Evolutionary conservation across 1,140 invertebrate species (phyloP), one percentile per base, ranked within the genome.

Genomic region (Diachasma alloeum): DNA sequence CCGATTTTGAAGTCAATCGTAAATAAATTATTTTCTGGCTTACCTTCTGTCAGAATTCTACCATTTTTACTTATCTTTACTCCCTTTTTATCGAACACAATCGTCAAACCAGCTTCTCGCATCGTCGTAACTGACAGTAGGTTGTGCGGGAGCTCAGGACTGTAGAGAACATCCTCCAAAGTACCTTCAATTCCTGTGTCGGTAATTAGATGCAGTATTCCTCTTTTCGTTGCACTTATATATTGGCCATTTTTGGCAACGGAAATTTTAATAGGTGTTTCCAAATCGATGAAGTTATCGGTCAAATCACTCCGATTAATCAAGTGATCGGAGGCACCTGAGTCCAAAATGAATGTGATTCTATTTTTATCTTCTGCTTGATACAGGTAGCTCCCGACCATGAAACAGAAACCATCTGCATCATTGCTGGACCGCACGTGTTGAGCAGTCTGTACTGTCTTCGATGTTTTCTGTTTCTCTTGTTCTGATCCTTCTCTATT

Each of bases 231-330:
- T 42, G 82, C 81, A 63, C 42, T 75, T 66, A 84, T 78, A 75
- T 79, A 81, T 13, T 67, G 13, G 17, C 63, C 78, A 76, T 79
- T 74, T 75, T 83, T 83, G 56, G 83, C 82, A 10, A 83, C 70
- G 19, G 75, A 69, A 22, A 75, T 31, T n/a, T n/a, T n/a, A n/a
- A n/a, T n/a, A n/a, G n/a, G n/a, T n/a, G n/a, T n/a, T n/a, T n/a
- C n/a, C n/a, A 71, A 22, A 15, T 44, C 66, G 0, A 10, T 17
- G 46, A 72, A 82, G 53, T 78, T 81, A 11, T 37, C 15, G 66
- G 82, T 80, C 31, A 84, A 71, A 69, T 82, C 77, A 4, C 82
- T 79, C 37, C 82, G 79, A 19, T 86, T 86, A 15, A 85, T 78
- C 11, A 83, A 53, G 63, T 87, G 82, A 15, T 79, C 71, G 0